Percentiles rank a stretch among this genome's conserved stretches.
These are phyloP conservation scores for Characodon lateralis DNA, from an alignment of 2,797 vertebrate species.

Conservation along the genomic window DNA sequence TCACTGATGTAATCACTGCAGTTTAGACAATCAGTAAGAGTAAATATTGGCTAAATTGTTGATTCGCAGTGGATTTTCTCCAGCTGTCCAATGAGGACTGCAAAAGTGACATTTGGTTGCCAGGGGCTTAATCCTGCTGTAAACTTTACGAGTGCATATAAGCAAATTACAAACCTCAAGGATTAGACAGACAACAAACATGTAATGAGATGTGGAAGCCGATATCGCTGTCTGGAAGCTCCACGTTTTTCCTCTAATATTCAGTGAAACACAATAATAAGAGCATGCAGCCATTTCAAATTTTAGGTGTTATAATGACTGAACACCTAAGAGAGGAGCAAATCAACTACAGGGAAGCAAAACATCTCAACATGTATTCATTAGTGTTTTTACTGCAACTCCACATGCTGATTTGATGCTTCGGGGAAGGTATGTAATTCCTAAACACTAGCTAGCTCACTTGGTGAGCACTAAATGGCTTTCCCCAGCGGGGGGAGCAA, in stretches of 20 bases:
- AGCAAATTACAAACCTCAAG: slow-evolving; percentile 72
- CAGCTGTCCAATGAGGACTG: slow-evolving; percentile 49
- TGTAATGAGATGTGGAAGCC: slow-evolving; percentile 68
- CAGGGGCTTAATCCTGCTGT: slow-evolving; percentile 73
- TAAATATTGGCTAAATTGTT: slow-evolving; percentile 51
- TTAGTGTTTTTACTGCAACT: slow-evolving; percentile 12
- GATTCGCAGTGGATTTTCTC: slow-evolving; percentile 58
- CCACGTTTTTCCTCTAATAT: slow-evolving; percentile 33
- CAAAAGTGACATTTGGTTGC: slow-evolving; percentile 75
- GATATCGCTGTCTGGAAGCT: slow-evolving; percentile 49
- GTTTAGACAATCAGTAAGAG: slow-evolving; percentile 38
- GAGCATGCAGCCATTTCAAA: slow-evolving; percentile 12
- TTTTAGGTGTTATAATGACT: background rate
- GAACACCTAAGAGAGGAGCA: background rate
- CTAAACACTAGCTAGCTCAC: slow-evolving; percentile 40
- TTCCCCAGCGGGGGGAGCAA: slow-evolving; percentile 43
- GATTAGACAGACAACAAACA: slow-evolving; percentile 70
- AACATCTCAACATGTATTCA: background rate
- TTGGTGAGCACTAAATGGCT: slow-evolving; percentile 40
- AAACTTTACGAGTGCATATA: slow-evolving; percentile 75
- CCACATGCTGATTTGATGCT: slow-evolving; percentile 1
- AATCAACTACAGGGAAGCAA: background rate
- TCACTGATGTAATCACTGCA: slow-evolving; percentile 12
- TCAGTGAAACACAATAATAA: slow-evolving; percentile 34
- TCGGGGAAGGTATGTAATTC: slow-evolving; percentile 43